Conservation (phyloP, 2,888 invertebrate species). For the Emmelina monodactyla region DNA sequence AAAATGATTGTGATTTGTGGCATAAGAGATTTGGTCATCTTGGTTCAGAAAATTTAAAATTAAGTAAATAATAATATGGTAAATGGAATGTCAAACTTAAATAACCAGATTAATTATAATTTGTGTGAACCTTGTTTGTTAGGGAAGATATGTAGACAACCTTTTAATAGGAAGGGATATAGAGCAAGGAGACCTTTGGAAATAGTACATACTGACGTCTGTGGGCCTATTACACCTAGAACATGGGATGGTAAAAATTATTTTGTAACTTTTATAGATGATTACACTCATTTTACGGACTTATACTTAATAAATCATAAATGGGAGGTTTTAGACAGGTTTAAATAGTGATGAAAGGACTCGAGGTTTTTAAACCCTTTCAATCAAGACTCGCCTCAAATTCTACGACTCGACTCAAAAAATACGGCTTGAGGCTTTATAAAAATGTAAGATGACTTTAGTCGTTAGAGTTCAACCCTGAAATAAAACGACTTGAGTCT, state of each 20-base stretch:
- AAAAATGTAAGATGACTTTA: too few species aligned
- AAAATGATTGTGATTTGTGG: constrained; percentile 5
- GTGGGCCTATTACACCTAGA: constrained; percentile 10
- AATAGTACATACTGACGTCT: constrained; percentile 8
- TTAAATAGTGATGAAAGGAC: too few species aligned
- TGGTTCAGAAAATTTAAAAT: constrained; percentile 5
- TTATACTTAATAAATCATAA: constrained; percentile 12
- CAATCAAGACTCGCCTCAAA: too few species aligned
- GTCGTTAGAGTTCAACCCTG: too few species aligned
- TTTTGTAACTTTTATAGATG: constrained; percentile 16
- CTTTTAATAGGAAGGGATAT: too few species aligned
- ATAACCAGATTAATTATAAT: too few species aligned
- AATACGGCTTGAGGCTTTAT: too few species aligned
- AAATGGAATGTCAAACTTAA: not conserved
- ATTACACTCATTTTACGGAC: constrained; percentile 12
- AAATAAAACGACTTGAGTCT: too few species aligned
- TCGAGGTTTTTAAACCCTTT: too few species aligned
- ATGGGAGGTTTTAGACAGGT: constrained; percentile 12
- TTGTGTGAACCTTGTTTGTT: too few species aligned
- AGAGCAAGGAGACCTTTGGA: constrained; percentile 6
- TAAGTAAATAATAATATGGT: constrained; percentile 2
- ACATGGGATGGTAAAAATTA: constrained; percentile 11
- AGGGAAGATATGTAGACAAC: too few species aligned
- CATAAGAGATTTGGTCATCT: constrained; percentile 8
- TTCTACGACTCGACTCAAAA: too few species aligned